A percentile compares a stretch with the other conserved stretches of the same genome.
These are phyloP conservation scores for Aethina tumida DNA, from an alignment of 1,140 invertebrate species.

Conservation along the genomic window DNA sequence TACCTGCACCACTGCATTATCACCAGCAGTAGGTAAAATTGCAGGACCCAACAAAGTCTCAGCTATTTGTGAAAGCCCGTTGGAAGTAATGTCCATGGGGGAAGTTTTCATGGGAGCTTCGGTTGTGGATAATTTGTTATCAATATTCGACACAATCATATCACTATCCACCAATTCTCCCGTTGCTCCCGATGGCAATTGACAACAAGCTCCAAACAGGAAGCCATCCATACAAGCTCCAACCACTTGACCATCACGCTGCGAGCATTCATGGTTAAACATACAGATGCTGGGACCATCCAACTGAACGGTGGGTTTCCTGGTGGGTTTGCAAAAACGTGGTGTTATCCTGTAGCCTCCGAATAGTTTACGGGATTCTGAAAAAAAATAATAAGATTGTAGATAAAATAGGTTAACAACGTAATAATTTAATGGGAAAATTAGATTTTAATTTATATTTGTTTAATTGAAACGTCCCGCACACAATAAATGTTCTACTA, in stretches of 20 bases:
- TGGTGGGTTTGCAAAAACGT: slow-evolving; percentile 54
- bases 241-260: slow-evolving; percentile 69
- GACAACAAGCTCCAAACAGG: slow-evolving; percentile 83
- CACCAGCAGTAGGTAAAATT: slow-evolving; percentile 27
- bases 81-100: slow-evolving; percentile 29
- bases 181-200: slow-evolving; percentile 43
- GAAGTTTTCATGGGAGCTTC: slow-evolving; percentile 10
- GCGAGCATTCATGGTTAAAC: slow-evolving; percentile 86
- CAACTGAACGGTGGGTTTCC: slow-evolving; percentile 35
- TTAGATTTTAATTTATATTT: too few relatives aligned
- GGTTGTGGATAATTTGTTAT: slow-evolving; percentile 19
- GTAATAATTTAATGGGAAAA: not conserved
- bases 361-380: slow-evolving; percentile 67
- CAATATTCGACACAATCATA: slow-evolving; percentile 20
- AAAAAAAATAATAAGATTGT: slow-evolving; percentile 31
- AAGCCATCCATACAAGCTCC: slow-evolving; percentile 87
- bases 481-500: too few relatives aligned
- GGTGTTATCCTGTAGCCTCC: slow-evolving; percentile 77
- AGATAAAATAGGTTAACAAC: not conserved
- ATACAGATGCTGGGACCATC: slow-evolving; percentile 75
- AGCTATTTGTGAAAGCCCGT: slow-evolving; percentile 41
- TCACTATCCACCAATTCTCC: slow-evolving; percentile 32
- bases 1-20: slow-evolving; percentile 29
- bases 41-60: slow-evolving; percentile 37
- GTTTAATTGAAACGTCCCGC: too few relatives aligned